Evolutionary conservation across 2,797 vertebrate species (phyloP).

Genomic region (Acanthurus leucopareius): DNA sequence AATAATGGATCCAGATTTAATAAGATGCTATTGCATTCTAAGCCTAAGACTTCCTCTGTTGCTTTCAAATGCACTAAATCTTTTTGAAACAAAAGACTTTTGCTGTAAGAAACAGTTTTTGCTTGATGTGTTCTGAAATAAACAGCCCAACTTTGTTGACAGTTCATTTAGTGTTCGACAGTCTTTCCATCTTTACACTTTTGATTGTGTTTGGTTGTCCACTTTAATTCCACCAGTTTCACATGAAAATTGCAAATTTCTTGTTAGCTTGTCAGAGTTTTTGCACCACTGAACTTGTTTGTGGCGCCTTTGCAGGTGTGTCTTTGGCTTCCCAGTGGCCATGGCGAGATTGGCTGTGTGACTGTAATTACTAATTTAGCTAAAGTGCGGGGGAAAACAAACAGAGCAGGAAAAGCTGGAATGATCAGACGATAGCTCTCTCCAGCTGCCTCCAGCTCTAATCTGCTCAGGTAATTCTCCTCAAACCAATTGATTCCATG

Average conservation of each 20-base stretch:
- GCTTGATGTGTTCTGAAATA: neutral
- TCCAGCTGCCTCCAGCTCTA: slow-evolving; percentile 80
- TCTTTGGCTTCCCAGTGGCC: slow-evolving; percentile 75
- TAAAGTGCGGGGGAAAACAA: slow-evolving; percentile 85
- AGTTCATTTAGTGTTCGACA: slow-evolving; percentile 31
- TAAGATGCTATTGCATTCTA: neutral
- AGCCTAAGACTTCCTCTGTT: neutral
- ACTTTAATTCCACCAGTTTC: slow-evolving; percentile 64
- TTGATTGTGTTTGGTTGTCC: slow-evolving; percentile 38
- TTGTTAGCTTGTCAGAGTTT: slow-evolving; percentile 74
- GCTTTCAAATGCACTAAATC: slow-evolving; percentile 10
- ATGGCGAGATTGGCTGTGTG: slow-evolving; percentile 81
- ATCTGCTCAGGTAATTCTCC: slow-evolving; percentile 86
- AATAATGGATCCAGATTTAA: slow-evolving; percentile 10
- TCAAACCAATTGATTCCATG: slow-evolving; percentile 82
- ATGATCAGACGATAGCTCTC: slow-evolving; percentile 70
- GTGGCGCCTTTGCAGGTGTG: slow-evolving; percentile 81
- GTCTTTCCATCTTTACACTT: slow-evolving; percentile 28
- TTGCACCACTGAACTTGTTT: slow-evolving; percentile 78
- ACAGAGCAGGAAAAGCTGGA: slow-evolving; percentile 76
- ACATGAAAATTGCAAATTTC: slow-evolving; percentile 63
- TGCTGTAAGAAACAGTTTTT: slow-evolving; percentile 9
- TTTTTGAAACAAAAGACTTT: neutral
- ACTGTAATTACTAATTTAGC: slow-evolving; percentile 88
- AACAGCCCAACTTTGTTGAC: neutral